Evolutionary conservation across 37 sponge, comb jelly and placozoan genomes (phyloP).

Genomic region (Haliclona indistincta): DNA sequence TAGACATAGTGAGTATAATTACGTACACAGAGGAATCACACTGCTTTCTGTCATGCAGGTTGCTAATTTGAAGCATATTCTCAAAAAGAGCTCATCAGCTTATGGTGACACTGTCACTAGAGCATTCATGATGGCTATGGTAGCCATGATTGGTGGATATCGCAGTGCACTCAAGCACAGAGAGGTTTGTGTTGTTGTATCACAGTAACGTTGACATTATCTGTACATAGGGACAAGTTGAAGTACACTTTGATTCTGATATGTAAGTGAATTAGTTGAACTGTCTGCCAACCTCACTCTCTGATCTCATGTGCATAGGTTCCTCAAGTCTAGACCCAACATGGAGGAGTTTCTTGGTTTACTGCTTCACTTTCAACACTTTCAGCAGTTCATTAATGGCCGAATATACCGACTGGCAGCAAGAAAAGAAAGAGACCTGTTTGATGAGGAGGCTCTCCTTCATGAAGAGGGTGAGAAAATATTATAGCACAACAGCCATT

Average conservation of each 20-base stretch:
- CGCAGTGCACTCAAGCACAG: constrained; percentile 53
- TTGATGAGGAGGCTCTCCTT: constrained; percentile 59
- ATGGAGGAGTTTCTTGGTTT: constrained; percentile 59
- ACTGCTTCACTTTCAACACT: constrained; percentile 88
- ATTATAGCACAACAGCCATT: background rate
- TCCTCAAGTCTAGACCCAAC: constrained; percentile 56
- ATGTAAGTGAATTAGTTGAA: background rate
- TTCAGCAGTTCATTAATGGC: constrained; percentile 80
- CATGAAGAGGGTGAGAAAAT: constrained; percentile 50
- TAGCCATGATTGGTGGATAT: constrained; percentile 79
- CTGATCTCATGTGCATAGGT: constrained; percentile 32
- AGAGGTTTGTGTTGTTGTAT: constrained; percentile 6
- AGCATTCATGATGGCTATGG: constrained; percentile 68
- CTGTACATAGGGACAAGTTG: background rate
- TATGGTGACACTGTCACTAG: constrained; percentile 66
- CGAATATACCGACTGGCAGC: constrained; percentile 44
- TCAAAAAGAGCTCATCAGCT: constrained; percentile 77
- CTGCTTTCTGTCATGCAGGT: constrained; percentile 1
- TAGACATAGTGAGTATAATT: too few relatives aligned
- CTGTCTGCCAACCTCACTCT: background rate
- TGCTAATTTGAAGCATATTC: constrained; percentile 56
- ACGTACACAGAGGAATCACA: too few relatives aligned
- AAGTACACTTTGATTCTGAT: background rate
- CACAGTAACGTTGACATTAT: background rate
- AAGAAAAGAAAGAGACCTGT: constrained; percentile 52